Conservation (phyloP, 2,113 vertebrate species). For the Struthio camelus region DNA sequence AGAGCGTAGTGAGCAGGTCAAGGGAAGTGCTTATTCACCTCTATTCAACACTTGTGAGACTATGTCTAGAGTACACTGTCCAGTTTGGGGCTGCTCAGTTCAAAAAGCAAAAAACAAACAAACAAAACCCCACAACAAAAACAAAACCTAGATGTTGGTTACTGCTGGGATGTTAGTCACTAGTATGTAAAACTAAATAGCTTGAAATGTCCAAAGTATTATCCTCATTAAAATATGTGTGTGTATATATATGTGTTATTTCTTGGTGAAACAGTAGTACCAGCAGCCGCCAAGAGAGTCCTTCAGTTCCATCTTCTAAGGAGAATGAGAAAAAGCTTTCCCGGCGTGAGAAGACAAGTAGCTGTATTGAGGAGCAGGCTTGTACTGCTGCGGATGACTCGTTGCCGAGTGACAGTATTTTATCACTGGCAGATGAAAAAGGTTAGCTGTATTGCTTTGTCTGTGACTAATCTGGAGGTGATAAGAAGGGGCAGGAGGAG, state of each 20-base stretch:
- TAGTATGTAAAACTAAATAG: neutral
- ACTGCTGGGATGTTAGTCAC: neutral
- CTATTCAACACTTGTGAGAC: neutral
- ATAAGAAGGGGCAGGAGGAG: neutral
- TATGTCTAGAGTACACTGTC: neutral
- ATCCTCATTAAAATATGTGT: neutral
- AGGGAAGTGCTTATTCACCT: neutral
- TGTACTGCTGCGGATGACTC: slow-evolving; percentile 83
- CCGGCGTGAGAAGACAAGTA: slow-evolving; percentile 64
- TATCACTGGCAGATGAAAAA: slow-evolving; percentile 86
- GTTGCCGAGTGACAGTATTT: slow-evolving; percentile 81
- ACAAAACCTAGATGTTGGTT: neutral
- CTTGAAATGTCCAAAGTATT: neutral
- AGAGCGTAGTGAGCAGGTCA: neutral
- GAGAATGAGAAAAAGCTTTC: slow-evolving; percentile 69
- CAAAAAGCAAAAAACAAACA: neutral
- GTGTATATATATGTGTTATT: neutral
- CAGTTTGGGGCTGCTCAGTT: neutral
- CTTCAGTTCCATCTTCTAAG: slow-evolving; percentile 73
- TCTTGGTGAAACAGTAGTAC: slow-evolving; percentile 73
- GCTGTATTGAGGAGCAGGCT: slow-evolving; percentile 84
- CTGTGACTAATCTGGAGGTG: neutral
- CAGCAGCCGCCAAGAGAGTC: slow-evolving; percentile 78
- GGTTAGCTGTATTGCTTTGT: slow-evolving; percentile 70
- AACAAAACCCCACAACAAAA: neutral